Percentiles rank a stretch among this genome's conserved stretches.
Evolutionary conservation across 2,888 invertebrate genomes (phyloP).

Genomic region (Ferrisia virgata): DNA sequence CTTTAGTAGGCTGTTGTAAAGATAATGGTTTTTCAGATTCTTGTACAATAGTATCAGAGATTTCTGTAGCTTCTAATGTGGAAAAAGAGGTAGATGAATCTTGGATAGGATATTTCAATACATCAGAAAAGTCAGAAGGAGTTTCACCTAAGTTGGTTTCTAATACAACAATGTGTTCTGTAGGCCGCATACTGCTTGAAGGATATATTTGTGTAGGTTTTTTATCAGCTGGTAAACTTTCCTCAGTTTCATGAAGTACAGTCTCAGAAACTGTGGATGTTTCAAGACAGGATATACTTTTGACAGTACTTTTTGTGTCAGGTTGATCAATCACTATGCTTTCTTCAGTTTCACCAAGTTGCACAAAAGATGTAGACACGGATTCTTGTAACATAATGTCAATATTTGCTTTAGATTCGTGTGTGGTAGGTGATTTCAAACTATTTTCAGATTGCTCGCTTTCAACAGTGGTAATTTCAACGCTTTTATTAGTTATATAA

Average conservation of each 20-base stretch:
- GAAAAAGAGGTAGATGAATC: constrained; percentile 58
- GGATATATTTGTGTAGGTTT: constrained; percentile 59
- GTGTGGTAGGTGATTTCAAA: constrained; percentile 56
- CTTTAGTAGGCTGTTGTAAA: constrained; percentile 53
- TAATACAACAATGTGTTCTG: constrained; percentile 62
- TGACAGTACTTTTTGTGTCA: constrained; percentile 52
- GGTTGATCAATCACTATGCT: constrained; percentile 56
- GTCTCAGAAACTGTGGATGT: constrained; percentile 61
- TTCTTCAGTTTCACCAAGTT: constrained; percentile 62
- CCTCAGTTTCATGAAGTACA: constrained; percentile 67
- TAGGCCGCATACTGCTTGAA: constrained; percentile 60
- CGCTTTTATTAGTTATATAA: constrained; percentile 55
- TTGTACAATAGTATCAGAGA: constrained; percentile 61
- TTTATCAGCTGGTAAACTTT: constrained; percentile 57
- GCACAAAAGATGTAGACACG: constrained; percentile 60
- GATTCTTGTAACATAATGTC: constrained; percentile 63
- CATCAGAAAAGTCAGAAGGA: constrained; percentile 57
- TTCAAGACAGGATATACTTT: constrained; percentile 59
- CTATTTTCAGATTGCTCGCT: constrained; percentile 65
- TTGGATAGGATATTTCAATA: constrained; percentile 59
- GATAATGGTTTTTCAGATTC: constrained; percentile 62
- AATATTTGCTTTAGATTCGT: constrained; percentile 60
- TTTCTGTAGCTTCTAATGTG: constrained; percentile 63
- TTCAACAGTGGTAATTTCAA: constrained; percentile 62
- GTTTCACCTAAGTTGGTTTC: constrained; percentile 61